Evolutionary conservation across 2,888 invertebrate species (phyloP), one percentile per base, ranked within the genome.

Genomic region (Neoaliturus tenellus): DNA sequence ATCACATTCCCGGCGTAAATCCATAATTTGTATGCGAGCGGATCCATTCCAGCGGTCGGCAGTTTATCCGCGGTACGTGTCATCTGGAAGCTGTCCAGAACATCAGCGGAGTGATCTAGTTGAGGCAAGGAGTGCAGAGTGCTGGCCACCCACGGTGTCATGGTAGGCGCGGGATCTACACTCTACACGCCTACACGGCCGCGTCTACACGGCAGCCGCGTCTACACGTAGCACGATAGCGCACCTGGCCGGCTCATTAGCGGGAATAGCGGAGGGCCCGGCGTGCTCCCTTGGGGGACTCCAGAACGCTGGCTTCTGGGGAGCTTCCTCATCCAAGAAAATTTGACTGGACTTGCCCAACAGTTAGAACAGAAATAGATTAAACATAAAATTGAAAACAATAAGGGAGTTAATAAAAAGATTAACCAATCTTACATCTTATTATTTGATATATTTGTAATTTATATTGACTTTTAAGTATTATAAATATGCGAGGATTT

Each of bases 61-160:
- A 55, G 23, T 55, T 55, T 25, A 55, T 55, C 23, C 4, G 55
- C 55, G 25, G 55, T 3, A 5, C 5, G 55, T 48, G 55, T 55
- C 20, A 55, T 31, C 71, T 73, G 71, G 71, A 73, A 10, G 41
- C 23, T 2, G 2, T 73, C 71, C 71, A 73, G 55, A 10, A 33
- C n/a, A 41, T 73, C 41, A 33, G 35, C 4, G n/a, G 2, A 14
- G 39, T 73, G 71, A 73, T 73, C 71, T 73, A 73, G 39, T 73
- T 73, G 71, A 3, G 39, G 71, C 41, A 73, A 73, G 39, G 71
- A 69, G 69, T 23, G 67, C n/a, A n/a, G n/a, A 23, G 62, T 62
- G 17, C 23, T 12, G 71, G 71, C 71, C 71, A 73, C 71, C 71
- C 71, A 73, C 23, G 71, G 71, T 73, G 71, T 73, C 71, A 35